These are phyloP conservation scores for Mythimna ferrago DNA, from an alignment of 2,888 invertebrate genomes.

Conservation along the genomic window DNA sequence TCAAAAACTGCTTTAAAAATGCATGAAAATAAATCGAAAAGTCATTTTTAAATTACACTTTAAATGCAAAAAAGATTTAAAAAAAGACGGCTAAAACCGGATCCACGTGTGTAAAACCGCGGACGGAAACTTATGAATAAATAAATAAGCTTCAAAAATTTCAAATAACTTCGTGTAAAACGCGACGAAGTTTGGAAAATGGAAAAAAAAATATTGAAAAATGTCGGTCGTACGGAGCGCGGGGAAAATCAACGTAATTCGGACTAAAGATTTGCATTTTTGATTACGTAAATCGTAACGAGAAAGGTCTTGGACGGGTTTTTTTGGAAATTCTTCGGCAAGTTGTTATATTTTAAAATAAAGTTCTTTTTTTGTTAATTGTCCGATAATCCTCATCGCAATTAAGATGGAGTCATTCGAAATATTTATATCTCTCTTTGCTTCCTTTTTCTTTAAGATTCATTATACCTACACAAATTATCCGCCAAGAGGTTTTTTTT, in stretches of 20 bases:
- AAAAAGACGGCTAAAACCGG: conserved; percentile 32
- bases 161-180: conserved; percentile 63
- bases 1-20: background rate
- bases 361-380: conserved; percentile 19
- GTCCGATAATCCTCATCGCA: background rate
- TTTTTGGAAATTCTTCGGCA: conserved; percentile 34
- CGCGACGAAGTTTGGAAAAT: conserved; percentile 59
- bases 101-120: conserved; percentile 50
- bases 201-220: conserved; percentile 41
- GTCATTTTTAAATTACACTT: conserved; percentile 44
- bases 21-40: conserved; percentile 30
- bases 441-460: background rate
- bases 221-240: conserved; percentile 56
- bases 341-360: conserved; percentile 15
- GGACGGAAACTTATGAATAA: conserved; percentile 59
- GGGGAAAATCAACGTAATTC: conserved; percentile 76
- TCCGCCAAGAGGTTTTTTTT: no score
- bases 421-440: background rate
- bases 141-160: conserved; percentile 60
- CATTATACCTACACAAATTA: no score
- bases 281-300: conserved; percentile 80
- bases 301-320: conserved; percentile 55
- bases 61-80: conserved; percentile 44
- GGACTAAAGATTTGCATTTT: conserved; percentile 80
- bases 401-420: background rate